A percentile compares a stretch with the other conserved stretches of the same genome.
phyloP scores from a whole-genome alignment of 2,797 vertebrate species.

The Leptoclinus maculatus region DNA sequence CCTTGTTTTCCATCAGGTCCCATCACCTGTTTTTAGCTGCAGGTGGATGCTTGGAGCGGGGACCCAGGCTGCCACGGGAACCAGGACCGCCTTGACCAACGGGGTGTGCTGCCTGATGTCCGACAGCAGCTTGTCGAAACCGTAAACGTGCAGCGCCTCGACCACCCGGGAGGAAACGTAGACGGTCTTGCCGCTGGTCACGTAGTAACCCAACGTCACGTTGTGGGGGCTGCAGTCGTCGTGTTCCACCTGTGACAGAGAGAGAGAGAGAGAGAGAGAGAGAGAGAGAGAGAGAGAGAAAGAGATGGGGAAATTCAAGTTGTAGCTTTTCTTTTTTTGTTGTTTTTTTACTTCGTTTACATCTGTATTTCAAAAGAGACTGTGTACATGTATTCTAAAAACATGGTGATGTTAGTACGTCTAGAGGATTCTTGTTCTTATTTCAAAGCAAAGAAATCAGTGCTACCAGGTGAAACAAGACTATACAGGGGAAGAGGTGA shows the following conservation, averaged over 20 bases:
- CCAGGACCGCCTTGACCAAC: constrained; percentile 87
- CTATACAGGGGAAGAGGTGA: not conserved
- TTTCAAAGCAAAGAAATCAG: constrained; percentile 36
- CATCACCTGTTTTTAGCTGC: constrained; percentile 94
- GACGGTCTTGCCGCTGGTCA: constrained; percentile 85
- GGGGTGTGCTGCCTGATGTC: constrained; percentile 90
- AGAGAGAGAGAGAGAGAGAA: not conserved
- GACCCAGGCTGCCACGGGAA: constrained; percentile 89
- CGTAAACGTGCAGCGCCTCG: constrained; percentile 87
- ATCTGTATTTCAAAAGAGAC: constrained; percentile 1
- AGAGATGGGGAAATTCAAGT: not conserved
- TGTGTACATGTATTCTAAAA: not conserved
- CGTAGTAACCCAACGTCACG: constrained; percentile 92
- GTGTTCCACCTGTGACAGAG: constrained; percentile 77
- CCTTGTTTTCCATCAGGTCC: not conserved
- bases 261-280: not conserved
- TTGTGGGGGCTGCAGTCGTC: constrained; percentile 86
- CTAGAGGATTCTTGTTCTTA: not conserved
- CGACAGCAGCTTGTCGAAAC: constrained; percentile 88
- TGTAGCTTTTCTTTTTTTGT: not conserved
- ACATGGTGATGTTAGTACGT: not conserved
- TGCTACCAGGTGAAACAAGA: not conserved
- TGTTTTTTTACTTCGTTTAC: not conserved
- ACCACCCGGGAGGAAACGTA: constrained; percentile 88
- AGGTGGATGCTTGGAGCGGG: constrained; percentile 86